A percentile compares a stretch with the other conserved stretches of the same genome.
These are phyloP conservation scores for Aplidium turbinatum DNA, from an alignment of 23 tunicate species.

Conservation along the genomic window DNA sequence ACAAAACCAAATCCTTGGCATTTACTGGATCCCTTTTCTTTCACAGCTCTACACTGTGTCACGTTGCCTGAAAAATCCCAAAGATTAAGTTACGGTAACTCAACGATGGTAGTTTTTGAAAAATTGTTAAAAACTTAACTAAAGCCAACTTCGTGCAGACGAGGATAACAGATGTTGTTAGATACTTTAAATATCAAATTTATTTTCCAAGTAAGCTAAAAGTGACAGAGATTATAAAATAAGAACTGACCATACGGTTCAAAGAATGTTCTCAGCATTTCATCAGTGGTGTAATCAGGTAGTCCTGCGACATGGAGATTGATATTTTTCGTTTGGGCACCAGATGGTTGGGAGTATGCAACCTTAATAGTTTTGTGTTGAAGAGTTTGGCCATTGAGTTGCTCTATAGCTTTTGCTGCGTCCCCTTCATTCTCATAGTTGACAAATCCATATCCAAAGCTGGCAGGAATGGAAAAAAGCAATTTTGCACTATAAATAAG, in stretches of 20 bases:
- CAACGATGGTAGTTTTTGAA: background rate
- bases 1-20: constrained; percentile 83
- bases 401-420: constrained; percentile 78
- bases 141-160: too few relatives aligned
- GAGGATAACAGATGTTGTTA: too few relatives aligned
- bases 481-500: too few relatives aligned
- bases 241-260: constrained; percentile 52
- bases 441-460: constrained; percentile 95
- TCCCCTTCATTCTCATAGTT: constrained; percentile 61
- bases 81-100: background rate
- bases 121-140: too few relatives aligned
- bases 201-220: too few relatives aligned
- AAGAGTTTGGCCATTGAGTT: constrained; percentile 55
- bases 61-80: background rate
- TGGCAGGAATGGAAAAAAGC: too few relatives aligned
- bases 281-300: constrained; percentile 52
- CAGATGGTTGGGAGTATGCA: constrained; percentile 89
- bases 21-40: constrained; percentile 46
- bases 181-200: too few relatives aligned
- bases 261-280: constrained; percentile 37
- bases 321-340: constrained; percentile 78
- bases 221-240: too few relatives aligned
- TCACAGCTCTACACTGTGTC: constrained; percentile 48
- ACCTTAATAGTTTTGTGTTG: constrained; percentile 83
- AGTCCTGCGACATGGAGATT: constrained; percentile 80